Conservation (phyloP, 2,888 invertebrate species). For the Glyphotaelius pellucidus region DNA sequence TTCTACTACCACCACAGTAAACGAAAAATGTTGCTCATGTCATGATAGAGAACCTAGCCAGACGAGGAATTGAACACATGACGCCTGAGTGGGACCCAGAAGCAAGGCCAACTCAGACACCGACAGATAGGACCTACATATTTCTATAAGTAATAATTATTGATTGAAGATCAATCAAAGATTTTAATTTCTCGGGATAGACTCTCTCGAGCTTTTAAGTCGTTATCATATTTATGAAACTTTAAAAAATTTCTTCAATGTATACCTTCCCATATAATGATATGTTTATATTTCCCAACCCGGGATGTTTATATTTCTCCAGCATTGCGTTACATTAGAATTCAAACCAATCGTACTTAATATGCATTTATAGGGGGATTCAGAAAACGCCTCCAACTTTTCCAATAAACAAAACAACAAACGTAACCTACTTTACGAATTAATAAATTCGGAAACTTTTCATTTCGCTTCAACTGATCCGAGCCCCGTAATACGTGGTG, state of each 20-base stretch:
- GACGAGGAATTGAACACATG: too few relatives aligned
- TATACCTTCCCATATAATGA: neutral
- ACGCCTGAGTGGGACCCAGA: too few relatives aligned
- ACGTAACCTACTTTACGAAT: constrained; percentile 38
- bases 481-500: constrained; percentile 37
- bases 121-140: too few relatives aligned
- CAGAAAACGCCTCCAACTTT: constrained; percentile 34
- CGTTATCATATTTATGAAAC: neutral
- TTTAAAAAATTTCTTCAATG: neutral
- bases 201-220: neutral
- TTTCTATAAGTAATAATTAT: too few relatives aligned
- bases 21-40: too few relatives aligned
- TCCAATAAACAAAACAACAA: constrained; percentile 46
- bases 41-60: too few relatives aligned
- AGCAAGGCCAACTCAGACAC: too few relatives aligned
- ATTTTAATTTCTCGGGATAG: too few relatives aligned
- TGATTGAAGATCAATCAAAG: too few relatives aligned
- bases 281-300: too few relatives aligned
- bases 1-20: too few relatives aligned
- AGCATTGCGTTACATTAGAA: neutral
- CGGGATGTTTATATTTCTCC: neutral
- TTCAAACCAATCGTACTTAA: constrained; percentile 27
- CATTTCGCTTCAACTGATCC: constrained; percentile 48
- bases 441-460: constrained; percentile 43
- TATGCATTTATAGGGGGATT: constrained; percentile 33